Conservation (phyloP, 2,113 vertebrate species). For the Symphodus melops region DNA sequence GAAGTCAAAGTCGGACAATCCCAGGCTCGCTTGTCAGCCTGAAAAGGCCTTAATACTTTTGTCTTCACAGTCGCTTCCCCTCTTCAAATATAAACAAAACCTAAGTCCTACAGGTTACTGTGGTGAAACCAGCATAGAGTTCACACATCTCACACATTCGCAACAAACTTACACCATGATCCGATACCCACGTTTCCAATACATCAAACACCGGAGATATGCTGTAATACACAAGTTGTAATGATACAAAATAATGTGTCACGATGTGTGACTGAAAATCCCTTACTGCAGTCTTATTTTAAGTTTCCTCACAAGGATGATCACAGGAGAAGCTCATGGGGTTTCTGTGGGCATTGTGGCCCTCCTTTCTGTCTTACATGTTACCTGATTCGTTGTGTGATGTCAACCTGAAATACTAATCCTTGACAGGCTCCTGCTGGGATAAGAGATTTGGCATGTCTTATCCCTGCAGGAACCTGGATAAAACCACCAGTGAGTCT, state of each 20-base stretch:
- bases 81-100: constrained; percentile 1
- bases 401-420: too few species aligned
- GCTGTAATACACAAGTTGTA: neutral
- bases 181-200: constrained; percentile 19
- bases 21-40: constrained; percentile 45
- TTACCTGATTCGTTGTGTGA: too few species aligned
- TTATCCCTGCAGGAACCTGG: too few species aligned
- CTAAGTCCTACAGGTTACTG: constrained; percentile 7
- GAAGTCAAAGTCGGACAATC: constrained; percentile 27
- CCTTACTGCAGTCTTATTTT: too few species aligned
- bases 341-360: neutral
- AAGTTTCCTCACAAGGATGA: too few species aligned
- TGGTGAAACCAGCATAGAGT: constrained; percentile 22
- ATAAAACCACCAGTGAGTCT: too few species aligned
- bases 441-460: too few species aligned
- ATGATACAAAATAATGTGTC: neutral
- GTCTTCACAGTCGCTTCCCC: constrained; percentile 40
- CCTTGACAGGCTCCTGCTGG: too few species aligned
- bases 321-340: too few species aligned
- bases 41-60: constrained; percentile 46
- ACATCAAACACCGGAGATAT: neutral
- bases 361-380: neutral
- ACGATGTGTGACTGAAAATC: neutral
- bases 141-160: neutral
- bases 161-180: constrained; percentile 14